Base-by-base conservation (phyloP, 53 echinoderm and acorn worm species). In the Echinarachnius parma region DNA sequence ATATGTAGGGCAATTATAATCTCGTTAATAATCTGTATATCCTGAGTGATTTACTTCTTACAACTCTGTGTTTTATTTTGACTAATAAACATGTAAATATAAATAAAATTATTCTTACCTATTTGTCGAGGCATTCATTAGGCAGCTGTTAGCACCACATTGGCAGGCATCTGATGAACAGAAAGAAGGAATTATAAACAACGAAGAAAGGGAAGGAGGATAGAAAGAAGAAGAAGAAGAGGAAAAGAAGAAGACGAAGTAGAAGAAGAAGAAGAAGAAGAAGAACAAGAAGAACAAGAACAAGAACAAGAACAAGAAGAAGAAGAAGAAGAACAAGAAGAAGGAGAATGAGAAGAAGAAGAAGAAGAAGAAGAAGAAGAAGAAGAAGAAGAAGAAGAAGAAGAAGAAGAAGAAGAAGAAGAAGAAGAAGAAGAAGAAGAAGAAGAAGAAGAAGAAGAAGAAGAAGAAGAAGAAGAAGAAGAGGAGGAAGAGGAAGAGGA, bases 81-180 rank as follows among this genome's bases (percentile, higher is more conserved):
- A n/a, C n/a, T n/a, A n/a, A n/a, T n/a, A n/a, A n/a, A n/a, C n/a
- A n/a, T n/a, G n/a, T n/a, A n/a, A n/a, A n/a, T n/a, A n/a, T n/a
- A n/a, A n/a, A n/a, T n/a, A n/a, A n/a, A n/a, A n/a, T n/a, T n/a
- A n/a, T 13, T 39, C 13, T 30, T 32, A 66, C 66, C 66, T 66
- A 3, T 25, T 2, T 48, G 30, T 31, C 2, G 66, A 66, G 4
- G 3, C 22, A 28, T 66, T 66, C 66, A 66, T 66, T 29, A 66
- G 31, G 32, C 66, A 66, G 21, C 48, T 28, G 14, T 46, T 9
- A 16, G 25, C 16, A 27, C 9, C 32, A 66, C 66, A 66, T 9
- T 32, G 48, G 47, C 66, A 66, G 49, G 32, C 19, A 66, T 48
- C 66, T 66, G 22, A 49, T 10, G 47, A 25, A 49, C n/a, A n/a